Evolutionary conservation across 1,140 invertebrate genomes (phyloP).

Genomic region (Dendroctonus ponderosae): DNA sequence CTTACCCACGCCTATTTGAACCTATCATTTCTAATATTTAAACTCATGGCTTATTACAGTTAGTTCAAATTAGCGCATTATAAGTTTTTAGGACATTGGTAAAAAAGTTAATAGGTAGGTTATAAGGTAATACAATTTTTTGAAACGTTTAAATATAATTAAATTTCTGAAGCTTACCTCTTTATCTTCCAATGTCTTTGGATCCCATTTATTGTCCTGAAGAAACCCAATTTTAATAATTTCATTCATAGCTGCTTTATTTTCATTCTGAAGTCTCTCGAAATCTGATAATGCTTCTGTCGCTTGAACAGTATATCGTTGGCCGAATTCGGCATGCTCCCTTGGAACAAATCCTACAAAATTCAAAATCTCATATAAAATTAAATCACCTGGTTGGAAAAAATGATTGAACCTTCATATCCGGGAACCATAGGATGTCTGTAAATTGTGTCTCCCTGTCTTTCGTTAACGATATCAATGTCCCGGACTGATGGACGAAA

Average conservation of each 20-base stretch:
- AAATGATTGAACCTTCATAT: conserved; percentile 59
- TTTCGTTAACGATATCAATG: conserved; percentile 61
- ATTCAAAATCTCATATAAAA: conserved; percentile 2
- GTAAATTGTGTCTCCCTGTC: conserved; percentile 64
- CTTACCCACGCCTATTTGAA: too few species aligned
- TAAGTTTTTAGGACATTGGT: too few species aligned
- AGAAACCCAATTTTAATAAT: conserved; percentile 55
- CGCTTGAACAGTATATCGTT: conserved; percentile 64
- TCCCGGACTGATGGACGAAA: conserved; percentile 60
- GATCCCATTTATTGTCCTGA: conserved; percentile 59
- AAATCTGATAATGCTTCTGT: conserved; percentile 68
- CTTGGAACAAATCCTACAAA: conserved; percentile 63
- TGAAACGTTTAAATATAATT: too few species aligned
- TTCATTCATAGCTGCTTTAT: conserved; percentile 56
- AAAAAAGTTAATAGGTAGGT: too few species aligned
- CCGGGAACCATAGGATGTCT: conserved; percentile 67
- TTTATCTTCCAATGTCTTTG: conserved; percentile 60
- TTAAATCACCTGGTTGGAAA: neutral
- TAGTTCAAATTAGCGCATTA: too few species aligned
- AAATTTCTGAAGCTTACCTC: conserved; percentile 51
- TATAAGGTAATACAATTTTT: too few species aligned
- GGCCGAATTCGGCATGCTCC: conserved; percentile 60
- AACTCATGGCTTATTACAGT: too few species aligned
- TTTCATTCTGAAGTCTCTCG: conserved; percentile 59
- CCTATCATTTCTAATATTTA: too few species aligned